Percentiles rank a stretch among this genome's conserved stretches.
phyloP scores from a whole-genome alignment of 2,113 vertebrate genomes.

The Mixornis gularis region DNA sequence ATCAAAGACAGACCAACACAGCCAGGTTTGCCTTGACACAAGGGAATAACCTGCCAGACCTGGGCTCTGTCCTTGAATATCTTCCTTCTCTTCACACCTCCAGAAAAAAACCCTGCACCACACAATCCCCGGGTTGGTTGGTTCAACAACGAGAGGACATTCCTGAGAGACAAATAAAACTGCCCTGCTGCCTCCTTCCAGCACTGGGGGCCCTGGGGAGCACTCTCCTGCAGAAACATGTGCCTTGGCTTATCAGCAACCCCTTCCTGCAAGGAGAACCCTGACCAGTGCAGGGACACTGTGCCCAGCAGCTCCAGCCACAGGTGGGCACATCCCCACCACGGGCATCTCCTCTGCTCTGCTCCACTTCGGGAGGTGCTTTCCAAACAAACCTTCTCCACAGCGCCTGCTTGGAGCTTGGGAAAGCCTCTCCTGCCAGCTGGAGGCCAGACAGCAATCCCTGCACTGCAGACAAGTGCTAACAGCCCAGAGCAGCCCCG shows the following conservation, averaged over 20 bases:
- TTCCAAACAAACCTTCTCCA: neutral
- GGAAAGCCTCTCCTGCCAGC: neutral
- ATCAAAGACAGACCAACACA: neutral
- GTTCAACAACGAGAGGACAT: neutral
- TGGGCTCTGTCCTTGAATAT: neutral
- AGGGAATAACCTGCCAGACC: neutral
- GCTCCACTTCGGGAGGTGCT: neutral
- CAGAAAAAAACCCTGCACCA: neutral
- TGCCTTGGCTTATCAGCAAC: neutral
- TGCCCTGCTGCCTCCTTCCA: neutral
- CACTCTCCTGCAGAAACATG: fast-evolving
- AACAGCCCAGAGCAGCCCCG: neutral
- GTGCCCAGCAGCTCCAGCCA: neutral
- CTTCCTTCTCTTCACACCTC: neutral
- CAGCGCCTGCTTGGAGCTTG: neutral
- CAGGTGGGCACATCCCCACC: neutral
- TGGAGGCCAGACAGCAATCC: neutral
- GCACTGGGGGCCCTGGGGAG: neutral
- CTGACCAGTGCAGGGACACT: fast-evolving
- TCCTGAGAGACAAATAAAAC: neutral
- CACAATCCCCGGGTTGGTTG: neutral
- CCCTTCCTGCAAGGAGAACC: neutral
- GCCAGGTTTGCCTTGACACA: neutral
- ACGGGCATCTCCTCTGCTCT: neutral
- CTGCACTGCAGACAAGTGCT: neutral